Conservation (phyloP, 1,140 invertebrate species). For the Drosophila melanica region DNA sequence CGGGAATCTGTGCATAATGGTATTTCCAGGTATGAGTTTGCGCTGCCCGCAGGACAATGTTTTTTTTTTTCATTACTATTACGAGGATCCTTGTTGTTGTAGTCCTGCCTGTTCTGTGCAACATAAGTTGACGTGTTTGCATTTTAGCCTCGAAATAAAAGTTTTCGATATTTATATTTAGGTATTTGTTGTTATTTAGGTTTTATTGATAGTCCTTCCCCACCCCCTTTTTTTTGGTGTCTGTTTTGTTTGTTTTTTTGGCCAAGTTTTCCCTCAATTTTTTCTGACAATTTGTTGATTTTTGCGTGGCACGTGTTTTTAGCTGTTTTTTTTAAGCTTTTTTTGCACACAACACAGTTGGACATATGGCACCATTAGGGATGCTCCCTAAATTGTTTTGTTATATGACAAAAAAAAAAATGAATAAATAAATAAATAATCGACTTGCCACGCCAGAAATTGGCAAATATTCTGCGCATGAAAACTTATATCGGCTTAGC, state of each 20-base stretch:
- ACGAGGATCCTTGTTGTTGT: conserved; percentile 1
- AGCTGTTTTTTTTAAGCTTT: conserved; percentile 30
- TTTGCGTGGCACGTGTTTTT: conserved; percentile 33
- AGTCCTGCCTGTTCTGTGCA: conserved; percentile 16
- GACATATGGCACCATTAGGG: conserved; percentile 1
- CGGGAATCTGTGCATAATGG: conserved; percentile 23
- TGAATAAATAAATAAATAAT: conserved; percentile 8
- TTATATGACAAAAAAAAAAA: conserved; percentile 33
- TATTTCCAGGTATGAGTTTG: conserved; percentile 21
- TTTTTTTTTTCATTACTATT: conserved; percentile 4
- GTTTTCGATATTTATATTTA: conserved; percentile 58
- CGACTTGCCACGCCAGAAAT: not conserved
- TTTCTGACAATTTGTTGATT: conserved; percentile 32
- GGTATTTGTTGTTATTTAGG: conserved; percentile 70
- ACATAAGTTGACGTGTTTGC: conserved; percentile 68
- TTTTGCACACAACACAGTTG: conserved; percentile 26
- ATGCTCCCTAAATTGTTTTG: conserved; percentile 32
- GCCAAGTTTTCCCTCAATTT: not conserved
- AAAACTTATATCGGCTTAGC: conserved; percentile 3
- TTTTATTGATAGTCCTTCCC: conserved; percentile 59
- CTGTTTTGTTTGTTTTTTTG: not conserved
- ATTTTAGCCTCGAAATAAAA: conserved; percentile 50
- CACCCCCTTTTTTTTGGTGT: not conserved
- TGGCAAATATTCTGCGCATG: conserved; percentile 11
- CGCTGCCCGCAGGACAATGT: conserved; percentile 37